Percentiles rank a stretch among this genome's conserved stretches.
These are phyloP conservation scores for Microhierax caerulescens DNA, from an alignment of 2,797 vertebrate genomes.

Conservation along the genomic window DNA sequence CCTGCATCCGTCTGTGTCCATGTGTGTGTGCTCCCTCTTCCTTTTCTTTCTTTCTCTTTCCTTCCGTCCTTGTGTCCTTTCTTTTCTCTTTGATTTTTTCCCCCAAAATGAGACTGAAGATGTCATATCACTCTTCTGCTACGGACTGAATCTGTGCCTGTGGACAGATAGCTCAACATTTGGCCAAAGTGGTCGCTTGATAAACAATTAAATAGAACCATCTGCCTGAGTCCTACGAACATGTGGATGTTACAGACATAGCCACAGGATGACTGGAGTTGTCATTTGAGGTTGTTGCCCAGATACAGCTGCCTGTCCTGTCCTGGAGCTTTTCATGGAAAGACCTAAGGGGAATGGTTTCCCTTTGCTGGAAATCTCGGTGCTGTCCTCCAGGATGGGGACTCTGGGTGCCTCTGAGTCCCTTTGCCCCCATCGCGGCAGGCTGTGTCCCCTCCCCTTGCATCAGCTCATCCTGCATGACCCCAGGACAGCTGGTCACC, in stretches of 20 bases:
- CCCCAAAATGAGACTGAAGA: neutral
- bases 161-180: neutral
- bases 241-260: neutral
- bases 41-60: neutral
- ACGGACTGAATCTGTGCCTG: neutral
- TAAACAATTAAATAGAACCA: neutral
- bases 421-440: accelerated
- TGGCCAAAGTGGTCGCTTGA: neutral
- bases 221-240: neutral
- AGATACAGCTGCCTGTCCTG: neutral
- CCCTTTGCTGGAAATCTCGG: neutral
- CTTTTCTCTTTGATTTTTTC: neutral
- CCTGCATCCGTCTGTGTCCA: too few species aligned
- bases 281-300: neutral
- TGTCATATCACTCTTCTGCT: neutral
- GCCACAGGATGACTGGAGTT: neutral
- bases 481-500: neutral
- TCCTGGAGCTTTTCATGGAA: neutral
- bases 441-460: neutral
- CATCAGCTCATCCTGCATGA: neutral
- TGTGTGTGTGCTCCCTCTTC: too few species aligned
- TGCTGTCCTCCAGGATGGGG: neutral
- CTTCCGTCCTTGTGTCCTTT: neutral
- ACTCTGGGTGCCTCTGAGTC: neutral
- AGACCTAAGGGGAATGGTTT: neutral